Conservation (phyloP, 2,113 vertebrate species). For the Zingel zingel region DNA sequence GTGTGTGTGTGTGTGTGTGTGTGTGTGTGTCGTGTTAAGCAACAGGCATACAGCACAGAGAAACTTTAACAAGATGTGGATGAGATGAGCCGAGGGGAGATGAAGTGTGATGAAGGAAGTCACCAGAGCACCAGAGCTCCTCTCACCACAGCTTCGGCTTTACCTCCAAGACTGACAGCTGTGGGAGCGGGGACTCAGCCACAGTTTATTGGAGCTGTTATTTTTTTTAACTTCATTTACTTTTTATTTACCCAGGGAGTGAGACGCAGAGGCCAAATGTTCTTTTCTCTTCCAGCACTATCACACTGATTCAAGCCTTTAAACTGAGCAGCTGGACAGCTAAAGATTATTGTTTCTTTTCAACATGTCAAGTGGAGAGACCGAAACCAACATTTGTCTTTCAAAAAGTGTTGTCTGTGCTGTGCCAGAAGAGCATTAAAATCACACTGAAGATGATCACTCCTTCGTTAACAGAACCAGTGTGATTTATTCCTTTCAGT, state of each 20-base stretch:
- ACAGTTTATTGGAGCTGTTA: conserved; percentile 6
- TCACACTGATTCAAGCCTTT: not conserved
- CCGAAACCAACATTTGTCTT: not conserved
- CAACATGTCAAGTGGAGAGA: not conserved
- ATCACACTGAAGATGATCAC: too few relatives aligned
- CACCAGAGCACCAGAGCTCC: conserved; percentile 11
- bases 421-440: not conserved
- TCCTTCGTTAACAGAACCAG: not conserved
- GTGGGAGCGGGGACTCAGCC: conserved; percentile 4
- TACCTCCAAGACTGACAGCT: conserved; percentile 37
- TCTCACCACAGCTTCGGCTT: not conserved
- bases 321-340: not conserved
- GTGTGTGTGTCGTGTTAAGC: not conserved
- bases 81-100: conserved; percentile 5
- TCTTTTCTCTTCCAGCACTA: not conserved
- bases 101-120: conserved; percentile 36
- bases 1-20: conserved; percentile 9
- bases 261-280: not conserved
- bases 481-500: not conserved
- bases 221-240: conserved; percentile 28
- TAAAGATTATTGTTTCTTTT: not conserved
- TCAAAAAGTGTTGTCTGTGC: not conserved
- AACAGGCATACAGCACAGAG: not conserved
- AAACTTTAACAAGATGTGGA: not conserved
- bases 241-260: conserved; percentile 15